These are phyloP conservation scores for Drosophila sordidula DNA, from an alignment of 2,888 invertebrate genomes.

Conservation along the genomic window DNA sequence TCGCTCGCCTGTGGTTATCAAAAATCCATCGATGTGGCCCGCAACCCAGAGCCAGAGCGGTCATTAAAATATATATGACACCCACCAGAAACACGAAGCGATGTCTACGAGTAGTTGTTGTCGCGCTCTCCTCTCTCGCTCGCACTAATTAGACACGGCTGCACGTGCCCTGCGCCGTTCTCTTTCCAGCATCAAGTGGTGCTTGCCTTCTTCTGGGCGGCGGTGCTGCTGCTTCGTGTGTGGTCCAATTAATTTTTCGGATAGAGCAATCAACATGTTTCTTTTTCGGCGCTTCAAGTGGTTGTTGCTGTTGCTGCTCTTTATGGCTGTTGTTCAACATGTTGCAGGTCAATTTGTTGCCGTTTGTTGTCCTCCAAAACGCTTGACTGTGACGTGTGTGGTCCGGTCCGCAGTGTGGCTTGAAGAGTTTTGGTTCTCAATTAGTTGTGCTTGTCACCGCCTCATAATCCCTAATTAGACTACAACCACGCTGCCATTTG, in stretches of 20 bases:
- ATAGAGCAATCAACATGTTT: conserved; percentile 81
- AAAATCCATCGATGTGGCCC: conserved; percentile 56
- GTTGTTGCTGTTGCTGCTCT: conserved; percentile 45
- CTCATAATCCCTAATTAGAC: conserved; percentile 75
- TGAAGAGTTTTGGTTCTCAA: conserved; percentile 16
- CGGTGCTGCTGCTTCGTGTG: conserved; percentile 61
- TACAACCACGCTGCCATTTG: conserved; percentile 10
- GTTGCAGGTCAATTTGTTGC: conserved; percentile 77
- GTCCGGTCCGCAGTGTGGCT: conserved; percentile 26
- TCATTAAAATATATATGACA: conserved; percentile 79
- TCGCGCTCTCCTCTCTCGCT: conserved; percentile 8
- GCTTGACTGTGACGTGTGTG: conserved; percentile 46
- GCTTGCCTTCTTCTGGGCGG: conserved; percentile 25
- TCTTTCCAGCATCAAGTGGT: conserved; percentile 29
- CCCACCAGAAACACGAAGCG: conserved; percentile 67
- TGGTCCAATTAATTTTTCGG: conserved; percentile 78
- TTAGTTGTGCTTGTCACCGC: conserved; percentile 35
- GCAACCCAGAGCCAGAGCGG: conserved; percentile 26
- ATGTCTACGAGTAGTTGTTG: conserved; percentile 15
- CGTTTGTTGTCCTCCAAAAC: conserved; percentile 46
- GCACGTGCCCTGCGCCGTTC: conserved; percentile 26
- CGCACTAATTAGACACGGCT: conserved; percentile 29
- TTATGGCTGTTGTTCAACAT: conserved; percentile 72
- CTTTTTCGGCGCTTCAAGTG: conserved; percentile 53
- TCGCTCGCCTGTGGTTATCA: conserved; percentile 58